Conservation (phyloP, 2,113 vertebrate genomes). For the Heloderma charlesbogerti region DNA sequence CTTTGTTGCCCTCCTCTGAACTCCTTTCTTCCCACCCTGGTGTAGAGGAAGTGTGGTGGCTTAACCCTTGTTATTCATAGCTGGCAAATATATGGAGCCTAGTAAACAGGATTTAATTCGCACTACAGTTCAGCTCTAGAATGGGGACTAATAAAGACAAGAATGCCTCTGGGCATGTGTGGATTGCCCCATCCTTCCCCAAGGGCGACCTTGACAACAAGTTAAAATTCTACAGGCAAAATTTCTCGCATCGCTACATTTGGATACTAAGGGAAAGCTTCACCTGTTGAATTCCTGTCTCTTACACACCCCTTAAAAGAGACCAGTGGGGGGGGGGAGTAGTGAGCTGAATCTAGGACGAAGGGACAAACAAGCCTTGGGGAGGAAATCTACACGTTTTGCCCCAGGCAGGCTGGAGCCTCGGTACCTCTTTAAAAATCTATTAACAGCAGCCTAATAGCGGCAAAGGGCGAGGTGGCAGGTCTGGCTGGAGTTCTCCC, state of each 20-base stretch:
- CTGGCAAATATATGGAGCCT: not conserved
- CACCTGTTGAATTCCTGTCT: not conserved
- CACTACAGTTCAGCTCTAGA: not conserved
- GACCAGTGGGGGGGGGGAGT: not conserved
- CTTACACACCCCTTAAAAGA: not conserved
- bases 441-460: not conserved
- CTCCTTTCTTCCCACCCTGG: no score
- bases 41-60: no score
- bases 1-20: no score
- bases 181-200: not conserved
- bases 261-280: not conserved
- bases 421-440: not conserved
- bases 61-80: not conserved
- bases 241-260: not conserved
- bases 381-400: no score
- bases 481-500: not conserved
- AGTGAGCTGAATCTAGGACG: not conserved
- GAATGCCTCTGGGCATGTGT: not conserved
- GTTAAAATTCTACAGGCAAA: not conserved
- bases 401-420: slow-evolving; percentile 6
- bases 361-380: not conserved
- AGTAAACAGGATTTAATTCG: not conserved
- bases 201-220: not conserved
- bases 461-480: not conserved
- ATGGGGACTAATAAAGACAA: not conserved